phyloP scores from a whole-genome alignment of 1,140 invertebrate species.

The Arctopsyche grandis region DNA sequence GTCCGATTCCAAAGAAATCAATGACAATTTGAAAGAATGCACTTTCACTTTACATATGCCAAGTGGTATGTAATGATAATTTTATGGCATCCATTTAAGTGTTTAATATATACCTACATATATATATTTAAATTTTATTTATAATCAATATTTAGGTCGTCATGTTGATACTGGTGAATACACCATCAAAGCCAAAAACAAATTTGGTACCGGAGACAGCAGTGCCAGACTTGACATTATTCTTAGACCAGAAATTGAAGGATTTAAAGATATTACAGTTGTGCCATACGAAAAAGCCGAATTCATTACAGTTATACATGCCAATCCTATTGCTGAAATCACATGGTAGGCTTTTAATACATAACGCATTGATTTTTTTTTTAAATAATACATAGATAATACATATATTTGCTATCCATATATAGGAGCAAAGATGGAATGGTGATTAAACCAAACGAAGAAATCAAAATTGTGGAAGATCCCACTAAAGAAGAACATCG shows the following conservation, averaged over 20 bases:
- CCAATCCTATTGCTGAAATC: conserved; percentile 82
- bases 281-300: conserved; percentile 77
- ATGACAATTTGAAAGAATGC: conserved; percentile 80
- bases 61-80: conserved; percentile 62
- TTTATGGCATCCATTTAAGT: conserved; percentile 25
- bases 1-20: conserved; percentile 71
- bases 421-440: conserved; percentile 72
- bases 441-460: conserved; percentile 68
- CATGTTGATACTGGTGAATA: conserved; percentile 84
- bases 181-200: conserved; percentile 80
- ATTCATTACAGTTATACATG: conserved; percentile 77
- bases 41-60: conserved; percentile 76
- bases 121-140: conserved; percentile 24
- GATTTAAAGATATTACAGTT: conserved; percentile 76
- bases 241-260: conserved; percentile 78
- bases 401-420: conserved; percentile 8
- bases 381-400: neutral
- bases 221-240: conserved; percentile 79
- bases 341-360: conserved; percentile 72
- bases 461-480: conserved; percentile 72
- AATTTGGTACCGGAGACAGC: conserved; percentile 77
- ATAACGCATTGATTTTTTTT: neutral
- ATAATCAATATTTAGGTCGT: conserved; percentile 63
- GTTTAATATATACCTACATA: conserved; percentile 15
- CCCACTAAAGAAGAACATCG: conserved; percentile 72